phyloP scores from a whole-genome alignment of 1,140 invertebrate genomes.

The Cotesia glomerata region DNA sequence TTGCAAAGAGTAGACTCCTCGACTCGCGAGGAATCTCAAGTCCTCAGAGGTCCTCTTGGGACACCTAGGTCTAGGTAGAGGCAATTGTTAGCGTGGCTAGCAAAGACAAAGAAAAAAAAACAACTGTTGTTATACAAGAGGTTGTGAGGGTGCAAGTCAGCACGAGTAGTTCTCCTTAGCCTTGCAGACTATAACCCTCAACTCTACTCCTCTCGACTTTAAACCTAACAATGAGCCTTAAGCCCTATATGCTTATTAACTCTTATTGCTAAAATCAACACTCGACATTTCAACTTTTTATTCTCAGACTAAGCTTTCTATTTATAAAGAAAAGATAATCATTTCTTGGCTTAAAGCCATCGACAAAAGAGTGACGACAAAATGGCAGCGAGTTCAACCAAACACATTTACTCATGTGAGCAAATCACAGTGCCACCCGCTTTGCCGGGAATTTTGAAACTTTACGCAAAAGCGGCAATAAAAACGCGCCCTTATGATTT shows the following conservation, averaged over 20 bases:
- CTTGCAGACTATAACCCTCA: too few relatives aligned
- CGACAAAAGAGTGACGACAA: neutral
- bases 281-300: neutral
- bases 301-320: too few relatives aligned
- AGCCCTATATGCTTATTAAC: too few relatives aligned
- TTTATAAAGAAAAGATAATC: neutral
- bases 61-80: slow-evolving; percentile 1
- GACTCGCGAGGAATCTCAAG: too few relatives aligned
- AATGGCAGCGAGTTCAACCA: neutral
- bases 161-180: too few relatives aligned
- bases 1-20: too few relatives aligned
- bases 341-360: neutral
- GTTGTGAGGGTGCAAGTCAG: too few relatives aligned
- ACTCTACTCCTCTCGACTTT: too few relatives aligned
- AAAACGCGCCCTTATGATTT: slow-evolving; percentile 87
- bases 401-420: slow-evolving; percentile 63
- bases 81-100: too few relatives aligned
- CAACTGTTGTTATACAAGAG: too few relatives aligned
- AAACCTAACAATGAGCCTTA: too few relatives aligned
- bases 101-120: too few relatives aligned
- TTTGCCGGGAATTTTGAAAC: slow-evolving; percentile 81
- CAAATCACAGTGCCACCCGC: slow-evolving; percentile 79
- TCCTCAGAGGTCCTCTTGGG: neutral
- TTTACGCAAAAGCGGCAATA: slow-evolving; percentile 88
- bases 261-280: neutral